Evolutionary conservation across 2,888 invertebrate genomes (phyloP), one percentile per base, ranked within the genome.

Genomic region (Sesamia inferens): DNA sequence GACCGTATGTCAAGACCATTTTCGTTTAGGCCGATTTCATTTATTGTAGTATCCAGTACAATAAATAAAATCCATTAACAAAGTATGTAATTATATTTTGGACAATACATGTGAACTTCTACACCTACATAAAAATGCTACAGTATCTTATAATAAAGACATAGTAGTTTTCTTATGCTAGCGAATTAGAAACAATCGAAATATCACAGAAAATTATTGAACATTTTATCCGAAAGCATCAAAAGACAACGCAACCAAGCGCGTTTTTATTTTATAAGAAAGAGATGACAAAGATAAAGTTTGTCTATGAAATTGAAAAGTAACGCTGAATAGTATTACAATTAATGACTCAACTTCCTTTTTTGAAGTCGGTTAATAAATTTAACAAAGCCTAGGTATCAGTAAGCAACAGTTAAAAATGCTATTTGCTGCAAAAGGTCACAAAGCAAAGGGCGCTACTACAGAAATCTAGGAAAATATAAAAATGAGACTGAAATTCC

Each of bases 401-500:
- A 51, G 16, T 4, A 42, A 7, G 22, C 16, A 13, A 31, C n/a
- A 31, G 44, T 8, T 14, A 8, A 47, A 51, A 24, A 5, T 13
- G 0, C 11, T 62, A 24, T 24, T 19, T 5, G 6, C 14, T n/a
- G 13, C 24, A 73, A 14, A 31, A 31, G 3, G 7, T 5, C 13
- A 51, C 22, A 67, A 73, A 22, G n/a, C 6, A 39, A 57, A 22
- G 19, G 22, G 19, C 13, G 47, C 31, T 31, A 31, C 31, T 31
- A 31, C 31, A 31, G 31, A 31, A 31, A 31, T 31, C 31, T 31
- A 57, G 16, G 44, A 48, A 55, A 39, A 4, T 10, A 4, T 68
- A 54, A 44, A 14, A 55, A 59, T 31, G 54, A 22, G 44, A 31
- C 48, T 48, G 31, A 67, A 64, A 65, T 68, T 66, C 58, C 11